phyloP scores from a whole-genome alignment of 2,888 invertebrate genomes.

The Diplolepis rosae region DNA sequence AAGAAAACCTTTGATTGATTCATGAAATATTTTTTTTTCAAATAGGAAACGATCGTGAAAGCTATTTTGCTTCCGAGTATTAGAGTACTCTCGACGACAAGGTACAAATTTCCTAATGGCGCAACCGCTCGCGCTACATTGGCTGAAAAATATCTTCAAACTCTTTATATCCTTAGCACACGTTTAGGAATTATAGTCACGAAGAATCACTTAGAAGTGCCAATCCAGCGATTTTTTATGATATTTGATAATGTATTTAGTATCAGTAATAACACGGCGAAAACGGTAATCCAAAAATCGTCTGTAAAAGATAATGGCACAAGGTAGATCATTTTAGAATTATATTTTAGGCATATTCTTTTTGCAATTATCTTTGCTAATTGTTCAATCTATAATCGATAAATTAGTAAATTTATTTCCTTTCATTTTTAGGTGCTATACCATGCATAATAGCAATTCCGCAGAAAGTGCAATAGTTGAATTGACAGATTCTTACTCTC shows the following conservation, averaged over 20 bases:
- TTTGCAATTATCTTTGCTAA: slow-evolving; percentile 5
- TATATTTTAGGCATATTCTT: slow-evolving; percentile 15
- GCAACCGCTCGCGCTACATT: slow-evolving; percentile 83
- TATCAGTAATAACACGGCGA: slow-evolving; percentile 42
- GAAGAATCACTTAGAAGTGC: slow-evolving; percentile 82
- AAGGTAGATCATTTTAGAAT: slow-evolving; percentile 34
- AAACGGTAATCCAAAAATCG: slow-evolving; percentile 41
- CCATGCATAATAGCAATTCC: not conserved
- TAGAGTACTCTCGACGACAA: slow-evolving; percentile 85
- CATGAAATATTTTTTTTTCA: slow-evolving; percentile 51
- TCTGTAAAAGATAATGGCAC: slow-evolving; percentile 42
- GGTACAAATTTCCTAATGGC: slow-evolving; percentile 89
- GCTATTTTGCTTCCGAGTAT: slow-evolving; percentile 89
- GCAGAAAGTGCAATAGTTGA: slow-evolving; percentile 63
- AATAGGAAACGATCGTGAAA: slow-evolving; percentile 89
- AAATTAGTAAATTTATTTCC: not conserved
- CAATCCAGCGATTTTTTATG: slow-evolving; percentile 83
- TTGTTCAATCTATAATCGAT: not conserved
- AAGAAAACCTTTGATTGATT: not conserved
- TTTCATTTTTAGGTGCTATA: not conserved
- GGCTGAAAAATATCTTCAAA: slow-evolving; percentile 87
- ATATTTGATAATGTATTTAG: slow-evolving; percentile 86
- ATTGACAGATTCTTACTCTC: slow-evolving; percentile 79
- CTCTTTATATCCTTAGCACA: slow-evolving; percentile 85
- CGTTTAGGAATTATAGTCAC: slow-evolving; percentile 87